Percentiles rank a stretch among this genome's conserved stretches.
Evolutionary conservation across 2,888 invertebrate genomes (phyloP).

Genomic region (Polymixis flavicincta): DNA sequence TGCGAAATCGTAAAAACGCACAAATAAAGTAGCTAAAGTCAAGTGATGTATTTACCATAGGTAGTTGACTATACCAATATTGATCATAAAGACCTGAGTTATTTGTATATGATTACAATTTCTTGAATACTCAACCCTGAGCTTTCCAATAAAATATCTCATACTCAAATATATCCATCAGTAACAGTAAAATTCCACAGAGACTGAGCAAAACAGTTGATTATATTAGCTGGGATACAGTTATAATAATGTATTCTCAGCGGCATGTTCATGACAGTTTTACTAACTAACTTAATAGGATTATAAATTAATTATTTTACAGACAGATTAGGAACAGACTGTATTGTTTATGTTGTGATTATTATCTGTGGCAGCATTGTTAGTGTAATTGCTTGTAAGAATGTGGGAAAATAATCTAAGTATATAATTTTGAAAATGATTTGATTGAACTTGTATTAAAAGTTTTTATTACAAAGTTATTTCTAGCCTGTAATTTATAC

Average conservation of each 20-base stretch:
- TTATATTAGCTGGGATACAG: slow-evolving; percentile 42
- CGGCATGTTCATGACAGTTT: slow-evolving; percentile 38
- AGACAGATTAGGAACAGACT: slow-evolving; percentile 1
- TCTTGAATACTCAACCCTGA: slow-evolving; percentile 10
- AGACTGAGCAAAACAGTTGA: slow-evolving; percentile 25
- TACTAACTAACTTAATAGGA: slow-evolving; percentile 53
- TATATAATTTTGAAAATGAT: neutral
- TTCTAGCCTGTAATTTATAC: neutral
- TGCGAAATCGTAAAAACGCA: slow-evolving; percentile 1
- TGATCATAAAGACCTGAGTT: neutral
- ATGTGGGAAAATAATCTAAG: slow-evolving; percentile 31
- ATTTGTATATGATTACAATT: slow-evolving; percentile 14
- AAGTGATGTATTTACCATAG: neutral
- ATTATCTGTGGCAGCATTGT: slow-evolving; percentile 30
- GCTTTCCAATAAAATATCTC: slow-evolving; percentile 26
- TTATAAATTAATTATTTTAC: slow-evolving; percentile 49
- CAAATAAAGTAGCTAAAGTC: neutral
- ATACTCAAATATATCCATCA: slow-evolving; percentile 15
- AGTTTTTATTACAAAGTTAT: neutral
- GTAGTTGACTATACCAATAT: slow-evolving; percentile 14
- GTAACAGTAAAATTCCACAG: slow-evolving; percentile 39
- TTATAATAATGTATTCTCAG: slow-evolving; percentile 56
- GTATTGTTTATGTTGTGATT: slow-evolving; percentile 39
- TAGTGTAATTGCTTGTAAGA: slow-evolving; percentile 14
- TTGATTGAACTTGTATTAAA: neutral